Evolutionary conservation across 2,797 vertebrate genomes (phyloP), one percentile per base, ranked within the genome.

Genomic region (Pseudopleuronectes americanus): DNA sequence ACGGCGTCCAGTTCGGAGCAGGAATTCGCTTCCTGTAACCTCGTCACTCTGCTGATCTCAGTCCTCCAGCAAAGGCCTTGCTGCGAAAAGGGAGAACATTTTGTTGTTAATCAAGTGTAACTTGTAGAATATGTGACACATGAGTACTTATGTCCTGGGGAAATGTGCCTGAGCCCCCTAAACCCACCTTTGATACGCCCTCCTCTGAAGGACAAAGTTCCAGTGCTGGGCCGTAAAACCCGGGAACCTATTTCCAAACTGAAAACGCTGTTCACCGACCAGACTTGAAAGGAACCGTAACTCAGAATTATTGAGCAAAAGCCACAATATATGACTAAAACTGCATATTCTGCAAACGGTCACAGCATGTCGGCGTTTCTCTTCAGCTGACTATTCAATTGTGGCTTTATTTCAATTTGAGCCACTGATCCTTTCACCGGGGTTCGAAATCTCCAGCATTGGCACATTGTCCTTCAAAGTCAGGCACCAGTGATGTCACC

Each of bases 1-100:
- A 99, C 2, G 97, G 98, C 0, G 95, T 99, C 80, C 98, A 99
- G 93, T 99, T 99, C 24, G 97, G 98, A 89, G 98, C 97, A 23
- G 97, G 98, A 79, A 98, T 99, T 48, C 93, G 96, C 68, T 99
- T 99, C 92, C 95, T 99, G 77, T 99, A 92, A 95, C 22, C 54
- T 63, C 69, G 21, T 1, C 52, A 1, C 71, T 57, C 64, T 45
- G 19, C 67, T 56, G 23, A 38, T 58, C 28, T 19, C 8, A n/a
- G 36, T 19, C 21, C 55, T 71, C 53, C 53, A 68, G 55, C 72
- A 57, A 53, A 71, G 49, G 54, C 43, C n/a, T 48, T 55, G 57
- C 52, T 47, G 55, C 43, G 68, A 87, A 69, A 59, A 82, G 55
- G 53, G 28, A 74, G 48, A 77, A 63, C 0, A 36, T 71, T 21